Percentiles rank a stretch among this genome's conserved stretches.
phyloP scores from a whole-genome alignment of 2,888 invertebrate genomes.

The Chymomyza procnemis region DNA sequence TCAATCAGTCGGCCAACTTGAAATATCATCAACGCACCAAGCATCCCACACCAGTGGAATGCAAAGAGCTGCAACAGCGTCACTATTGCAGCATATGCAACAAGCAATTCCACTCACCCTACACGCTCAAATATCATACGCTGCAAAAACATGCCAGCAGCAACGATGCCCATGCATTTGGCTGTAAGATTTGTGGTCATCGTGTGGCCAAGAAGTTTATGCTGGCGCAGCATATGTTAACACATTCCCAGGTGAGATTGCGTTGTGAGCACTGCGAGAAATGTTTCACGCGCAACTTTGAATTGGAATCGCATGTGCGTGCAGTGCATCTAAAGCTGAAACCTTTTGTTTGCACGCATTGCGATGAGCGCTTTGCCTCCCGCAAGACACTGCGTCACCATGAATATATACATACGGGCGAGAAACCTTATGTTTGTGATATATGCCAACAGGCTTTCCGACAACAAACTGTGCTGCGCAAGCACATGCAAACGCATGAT shows the following conservation, averaged over 20 bases:
- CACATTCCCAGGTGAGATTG: slow-evolving; percentile 68
- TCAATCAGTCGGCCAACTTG: slow-evolving; percentile 75
- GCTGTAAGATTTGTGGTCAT: slow-evolving; percentile 68
- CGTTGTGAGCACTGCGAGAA: slow-evolving; percentile 73
- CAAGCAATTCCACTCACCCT: slow-evolving; percentile 71
- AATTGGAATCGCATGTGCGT: slow-evolving; percentile 70
- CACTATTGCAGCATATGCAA: slow-evolving; percentile 67
- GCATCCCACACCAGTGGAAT: slow-evolving; percentile 69
- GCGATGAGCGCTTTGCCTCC: slow-evolving; percentile 69
- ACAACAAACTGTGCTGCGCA: slow-evolving; percentile 53
- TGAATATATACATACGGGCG: slow-evolving; percentile 77
- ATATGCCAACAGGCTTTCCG: slow-evolving; percentile 74
- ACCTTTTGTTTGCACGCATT: slow-evolving; percentile 67
- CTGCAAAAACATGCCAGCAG: slow-evolving; percentile 63
- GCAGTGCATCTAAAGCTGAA: slow-evolving; percentile 74
- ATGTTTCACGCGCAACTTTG: slow-evolving; percentile 69
- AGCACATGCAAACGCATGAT: background rate
- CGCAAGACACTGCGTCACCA: slow-evolving; percentile 71
- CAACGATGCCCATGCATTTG: slow-evolving; percentile 47
- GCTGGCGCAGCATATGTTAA: slow-evolving; percentile 73
- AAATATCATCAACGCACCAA: slow-evolving; percentile 73
- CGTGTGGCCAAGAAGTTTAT: slow-evolving; percentile 74
- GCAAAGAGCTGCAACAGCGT: slow-evolving; percentile 48
- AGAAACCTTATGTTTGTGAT: slow-evolving; percentile 76
- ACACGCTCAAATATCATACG: slow-evolving; percentile 70